phyloP scores from a whole-genome alignment of 2,888 invertebrate species.

The Metacarcinus magister region DNA sequence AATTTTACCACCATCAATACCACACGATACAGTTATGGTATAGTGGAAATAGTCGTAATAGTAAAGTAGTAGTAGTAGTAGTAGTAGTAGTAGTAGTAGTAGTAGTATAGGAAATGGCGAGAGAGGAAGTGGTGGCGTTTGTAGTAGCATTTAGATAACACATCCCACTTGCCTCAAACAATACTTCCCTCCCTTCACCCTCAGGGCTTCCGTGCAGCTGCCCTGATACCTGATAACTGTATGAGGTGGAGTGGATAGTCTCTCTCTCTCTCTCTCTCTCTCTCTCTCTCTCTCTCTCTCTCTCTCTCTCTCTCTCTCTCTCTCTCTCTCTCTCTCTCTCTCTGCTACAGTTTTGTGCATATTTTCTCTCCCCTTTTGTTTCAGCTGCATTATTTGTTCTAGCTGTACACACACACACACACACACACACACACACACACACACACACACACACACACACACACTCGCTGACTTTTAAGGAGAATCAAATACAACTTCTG shows the following conservation, averaged over 20 bases:
- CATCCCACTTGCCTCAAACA: neutral
- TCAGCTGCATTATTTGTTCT: neutral
- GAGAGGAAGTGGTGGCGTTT: neutral
- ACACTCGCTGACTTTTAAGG: neutral
- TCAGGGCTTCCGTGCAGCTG: conserved; percentile 5
- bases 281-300: neutral
- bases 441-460: conserved; percentile 37
- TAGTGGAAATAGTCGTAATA: neutral
- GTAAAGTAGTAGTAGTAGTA: neutral
- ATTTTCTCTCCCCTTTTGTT: conserved; percentile 11
- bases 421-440: conserved; percentile 27
- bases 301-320: conserved; percentile 28
- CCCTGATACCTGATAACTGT: conserved; percentile 48
- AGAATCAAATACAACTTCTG: neutral
- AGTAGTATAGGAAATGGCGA: neutral
- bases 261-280: conserved; percentile 9
- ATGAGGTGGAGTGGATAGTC: conserved; percentile 2
- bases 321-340: neutral
- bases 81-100: conserved; percentile 27
- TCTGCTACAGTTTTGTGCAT: neutral
- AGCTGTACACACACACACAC: neutral
- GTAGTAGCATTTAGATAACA: conserved; percentile 28
- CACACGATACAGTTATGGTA: neutral
- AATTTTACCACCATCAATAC: neutral
- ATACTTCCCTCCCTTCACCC: conserved; percentile 21